Evolutionary conservation across 2,888 invertebrate species (phyloP), one percentile per base, ranked within the genome.

Genomic region (Fissipunctia ypsillon): DNA sequence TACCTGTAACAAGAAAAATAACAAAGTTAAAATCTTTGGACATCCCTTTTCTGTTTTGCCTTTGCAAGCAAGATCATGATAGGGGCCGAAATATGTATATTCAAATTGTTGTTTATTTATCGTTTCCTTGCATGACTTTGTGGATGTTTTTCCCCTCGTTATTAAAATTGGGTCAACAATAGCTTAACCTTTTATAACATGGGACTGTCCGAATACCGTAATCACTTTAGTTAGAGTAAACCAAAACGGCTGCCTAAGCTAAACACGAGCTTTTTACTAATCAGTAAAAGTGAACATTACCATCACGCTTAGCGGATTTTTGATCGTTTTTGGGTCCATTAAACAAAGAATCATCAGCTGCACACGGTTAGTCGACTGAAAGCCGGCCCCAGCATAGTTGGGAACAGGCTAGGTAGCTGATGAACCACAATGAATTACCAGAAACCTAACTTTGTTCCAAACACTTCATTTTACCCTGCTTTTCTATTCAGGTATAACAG

Each of bases 1-100:
- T 84, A 81, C 81, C 84, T 81, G 81, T 22, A 81, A 81, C 81
- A 84, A 81, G 64, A 59, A 68, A 71, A 69, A 75, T 72, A 71
- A 82, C n/a, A 61, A 66, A 22, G 78, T 70, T 77, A 82, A 22
- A 67, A 71, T 59, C 14, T 71, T 71, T 54, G 52, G 52, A 75
- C 22, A 50, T 31, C 31, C 31, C 56, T 69, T 56, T 69, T 59
- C 50, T 50, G 52, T 38, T 48, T 41, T 63, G 50, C 65, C 28
- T 82, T 28, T 52, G 60, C 45, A 35, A 80, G 57, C 38, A 48
- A 54, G 12, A 45, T 50, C 41, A 12, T 22, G 41, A 45, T 28
- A 59, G 48, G 41, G 77, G 41, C 14, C 48, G 38, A 9, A 59
- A 52, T 69, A 59, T 52, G 50, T 69, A 59, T 52, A 59, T 69